Base-by-base conservation (phyloP, 1,140 invertebrate species). In the Nasonia giraulti region DNA sequence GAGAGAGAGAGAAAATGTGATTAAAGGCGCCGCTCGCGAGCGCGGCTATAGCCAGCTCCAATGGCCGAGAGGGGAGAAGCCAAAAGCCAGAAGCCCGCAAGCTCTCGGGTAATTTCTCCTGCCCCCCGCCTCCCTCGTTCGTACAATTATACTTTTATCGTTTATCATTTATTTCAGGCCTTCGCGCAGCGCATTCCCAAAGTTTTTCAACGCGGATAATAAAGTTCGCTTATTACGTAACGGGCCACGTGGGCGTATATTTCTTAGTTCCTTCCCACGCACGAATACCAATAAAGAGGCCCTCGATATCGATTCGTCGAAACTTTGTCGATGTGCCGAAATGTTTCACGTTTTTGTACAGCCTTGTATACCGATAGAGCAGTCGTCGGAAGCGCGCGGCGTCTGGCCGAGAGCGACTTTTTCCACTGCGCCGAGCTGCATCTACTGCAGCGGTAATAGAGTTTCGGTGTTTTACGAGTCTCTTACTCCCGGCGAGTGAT, bases 71-170 rank as follows among this genome's bases (percentile, higher is more conserved):
- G 68, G 80, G 68, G 68, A 23, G 33, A 37, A 40, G 78, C 40
- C 75, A 23, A 50, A 50, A 77, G 37, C 74, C 31, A 37, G 27
- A 37, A 37, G 33, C 33, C 20, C 27, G 27, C 66, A 8, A 20
- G 37, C 44, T 47, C 23, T 75, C 27, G 80, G 69, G 47, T 75
- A 62, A 75, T 82, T 75, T 82, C 80, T 75, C 68, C 68, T 71
- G n/a, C 73, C 74, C 69, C 44, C 33, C 74, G 27, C n/a, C 66
- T 55, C 17, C 33, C 50, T 40, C 78, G 47, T 73, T 66, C 73
- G 47, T 78, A 23, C 82, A 82, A 82, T 82, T 82, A 82, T 82
- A 75, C 76, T 84, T 78, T 78, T 84, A 84, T 84, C 82, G 74
- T 85, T 77, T 50, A 81, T 80, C 79, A 81, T 81, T 73, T 83